Evolutionary conservation across 2,888 invertebrate species (phyloP).

Genomic region (Yponomeuta sedellus): DNA sequence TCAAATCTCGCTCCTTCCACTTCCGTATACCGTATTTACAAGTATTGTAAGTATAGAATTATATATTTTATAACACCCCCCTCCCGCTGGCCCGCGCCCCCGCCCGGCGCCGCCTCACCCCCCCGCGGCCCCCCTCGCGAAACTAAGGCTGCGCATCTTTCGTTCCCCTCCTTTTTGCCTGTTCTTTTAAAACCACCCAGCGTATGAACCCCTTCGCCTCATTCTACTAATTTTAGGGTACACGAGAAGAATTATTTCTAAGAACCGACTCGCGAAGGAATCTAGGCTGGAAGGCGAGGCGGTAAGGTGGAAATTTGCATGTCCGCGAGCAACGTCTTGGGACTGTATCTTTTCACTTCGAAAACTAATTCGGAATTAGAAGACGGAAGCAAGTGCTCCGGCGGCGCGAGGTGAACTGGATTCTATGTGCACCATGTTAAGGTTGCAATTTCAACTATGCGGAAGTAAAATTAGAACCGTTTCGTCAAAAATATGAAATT

Average conservation of each 20-base stretch:
- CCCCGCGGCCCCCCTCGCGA: slow-evolving; percentile 52
- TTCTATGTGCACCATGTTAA: slow-evolving; percentile 24
- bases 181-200: slow-evolving; percentile 76
- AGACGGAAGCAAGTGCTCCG: slow-evolving; percentile 66
- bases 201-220: slow-evolving; percentile 74
- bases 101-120: slow-evolving; percentile 4
- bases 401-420: slow-evolving; percentile 24
- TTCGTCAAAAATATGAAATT: slow-evolving; percentile 77
- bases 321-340: slow-evolving; percentile 58
- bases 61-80: slow-evolving; percentile 74
- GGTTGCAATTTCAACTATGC: slow-evolving; percentile 29
- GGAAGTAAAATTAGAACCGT: slow-evolving; percentile 68
- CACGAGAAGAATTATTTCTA: slow-evolving; percentile 76
- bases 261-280: slow-evolving; percentile 38
- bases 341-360: slow-evolving; percentile 77
- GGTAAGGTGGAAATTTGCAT: slow-evolving; percentile 38
- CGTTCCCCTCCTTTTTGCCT: slow-evolving; percentile 76
- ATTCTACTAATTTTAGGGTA: slow-evolving; percentile 77
- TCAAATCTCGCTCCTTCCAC: slow-evolving; percentile 26
- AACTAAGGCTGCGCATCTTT: slow-evolving; percentile 77
- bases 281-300: slow-evolving; percentile 36
- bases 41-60: slow-evolving; percentile 78
- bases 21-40: slow-evolving; percentile 77
- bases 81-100: slow-evolving; percentile 32
- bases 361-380: slow-evolving; percentile 75